Base-by-base conservation (phyloP, 2,888 invertebrate species). In the Tipula unca region DNA sequence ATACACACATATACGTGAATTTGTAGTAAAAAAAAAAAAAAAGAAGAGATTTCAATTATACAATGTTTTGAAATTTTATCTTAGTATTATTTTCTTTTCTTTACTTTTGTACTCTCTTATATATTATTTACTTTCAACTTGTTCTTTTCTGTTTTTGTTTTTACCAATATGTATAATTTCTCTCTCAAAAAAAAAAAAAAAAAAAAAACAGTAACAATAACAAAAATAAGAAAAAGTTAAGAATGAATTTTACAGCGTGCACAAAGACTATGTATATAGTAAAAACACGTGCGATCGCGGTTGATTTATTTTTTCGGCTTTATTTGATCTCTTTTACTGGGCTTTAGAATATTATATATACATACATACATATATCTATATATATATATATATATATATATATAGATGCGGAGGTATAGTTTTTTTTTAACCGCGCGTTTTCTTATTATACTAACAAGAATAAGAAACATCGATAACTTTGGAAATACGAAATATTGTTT, bases 241-340 rank as follows among this genome's bases (percentile, higher is more conserved):
- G 69, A 69, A 69, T 69, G 69, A 69, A 69, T 69, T 69, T 69
- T 69, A 69, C 69, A 69, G 69, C 69, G 69, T 69, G 69, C 69
- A 69, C 69, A 69, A 69, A 25, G 69, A 3, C 69, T 69, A 69
- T 69, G 25, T 69, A 25, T 69, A 69, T 69, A 69, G 69, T 69
- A 69, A 69, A 69, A 69, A 69, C 69, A 69, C 69, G 69, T 69
- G 69, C 69, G 69, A 69, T 69, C 69, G 69, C 69, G 69, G 69
- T 69, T 69, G 69, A 69, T 69, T 69, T 69, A 69, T 69, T 69
- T 69, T 69, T 69, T 69, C 69, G 69, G 69, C 69, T 69, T 69
- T 25, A 69, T 69, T 69, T 69, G 69, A 69, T 69, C 69, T 69
- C 69, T 69, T 69, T 69, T 69, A 69, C 69, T 69, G 69, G 69